Evolutionary conservation across 2,113 vertebrate species (phyloP).

Genomic region (Oryzias curvinotus): DNA sequence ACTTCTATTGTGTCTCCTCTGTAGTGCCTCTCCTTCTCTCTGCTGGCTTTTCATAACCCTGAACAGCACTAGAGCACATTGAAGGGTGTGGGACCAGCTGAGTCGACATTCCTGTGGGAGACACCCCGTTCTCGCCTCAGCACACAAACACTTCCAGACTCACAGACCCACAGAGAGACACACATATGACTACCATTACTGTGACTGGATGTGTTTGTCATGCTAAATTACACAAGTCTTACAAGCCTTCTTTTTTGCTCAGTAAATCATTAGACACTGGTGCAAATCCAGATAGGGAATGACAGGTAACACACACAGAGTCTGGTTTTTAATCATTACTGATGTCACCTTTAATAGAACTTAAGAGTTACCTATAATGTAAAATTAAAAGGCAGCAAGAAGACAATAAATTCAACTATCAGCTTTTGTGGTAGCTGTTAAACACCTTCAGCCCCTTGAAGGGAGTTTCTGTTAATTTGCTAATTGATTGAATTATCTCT

Average conservation of each 20-base stretch:
- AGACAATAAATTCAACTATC: constrained; percentile 34
- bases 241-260: constrained; percentile 14
- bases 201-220: constrained; percentile 60
- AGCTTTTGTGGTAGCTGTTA: constrained; percentile 22
- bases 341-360: constrained; percentile 1
- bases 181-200: constrained; percentile 71
- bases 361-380: constrained; percentile 10
- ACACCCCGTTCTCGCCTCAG: constrained; percentile 40
- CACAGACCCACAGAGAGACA: constrained; percentile 29
- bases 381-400: constrained; percentile 24
- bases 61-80: constrained; percentile 15
- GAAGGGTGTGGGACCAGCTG: constrained; percentile 52
- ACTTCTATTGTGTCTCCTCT: constrained; percentile 29
- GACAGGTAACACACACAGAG: constrained; percentile 9
- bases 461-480: constrained; percentile 41
- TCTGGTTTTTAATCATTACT: constrained; percentile 20
- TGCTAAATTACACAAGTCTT: constrained; percentile 54
- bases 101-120: constrained; percentile 71
- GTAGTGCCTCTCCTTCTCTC: constrained; percentile 26
- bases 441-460: constrained; percentile 7
- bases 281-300: constrained; percentile 16
- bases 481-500: constrained; percentile 41
- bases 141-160: constrained; percentile 40
- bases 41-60: constrained; percentile 27
- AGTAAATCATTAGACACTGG: constrained; percentile 38